A percentile compares a stretch with the other conserved stretches of the same genome.
Conservation (phyloP, 2,888 invertebrate genomes). For the Uropetala carovei region DNA sequence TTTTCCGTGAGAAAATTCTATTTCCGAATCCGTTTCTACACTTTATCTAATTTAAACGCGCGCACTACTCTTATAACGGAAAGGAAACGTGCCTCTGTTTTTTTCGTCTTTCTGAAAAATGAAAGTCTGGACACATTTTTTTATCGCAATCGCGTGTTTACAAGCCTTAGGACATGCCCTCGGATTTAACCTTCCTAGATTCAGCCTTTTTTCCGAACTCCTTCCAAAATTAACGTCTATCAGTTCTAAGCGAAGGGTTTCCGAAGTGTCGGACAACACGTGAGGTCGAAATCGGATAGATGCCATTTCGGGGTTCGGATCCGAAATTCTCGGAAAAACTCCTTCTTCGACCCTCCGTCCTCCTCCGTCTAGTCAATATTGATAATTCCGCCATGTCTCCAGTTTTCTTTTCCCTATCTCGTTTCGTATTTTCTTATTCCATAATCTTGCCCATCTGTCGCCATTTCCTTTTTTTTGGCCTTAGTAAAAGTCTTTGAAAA, state of each 20-base stretch:
- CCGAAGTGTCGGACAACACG: background rate
- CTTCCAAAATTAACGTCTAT: background rate
- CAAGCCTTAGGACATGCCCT: no score
- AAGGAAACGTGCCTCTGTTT: no score
- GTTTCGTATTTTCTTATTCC: background rate
- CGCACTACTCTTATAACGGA: no score
- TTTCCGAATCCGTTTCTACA: no score
- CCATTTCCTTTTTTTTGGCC: no score
- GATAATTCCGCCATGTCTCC: background rate
- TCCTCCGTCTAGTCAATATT: background rate
- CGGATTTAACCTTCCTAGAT: background rate
- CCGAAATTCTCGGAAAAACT: background rate
- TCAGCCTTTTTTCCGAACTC: background rate
- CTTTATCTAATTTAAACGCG: no score
- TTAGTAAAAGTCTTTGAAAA: no score
- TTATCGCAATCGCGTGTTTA: no score
- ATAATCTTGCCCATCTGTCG: no score
- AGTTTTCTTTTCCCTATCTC: background rate
- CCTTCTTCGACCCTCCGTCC: background rate
- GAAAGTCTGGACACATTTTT: no score
- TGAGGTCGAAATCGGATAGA: slow-evolving; percentile 11
- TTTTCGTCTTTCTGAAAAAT: no score
- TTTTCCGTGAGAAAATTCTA: no score
- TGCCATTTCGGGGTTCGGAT: background rate
- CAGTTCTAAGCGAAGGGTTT: background rate